phyloP scores from a whole-genome alignment of 2,113 vertebrate genomes.

The Amphiprion ocellaris region DNA sequence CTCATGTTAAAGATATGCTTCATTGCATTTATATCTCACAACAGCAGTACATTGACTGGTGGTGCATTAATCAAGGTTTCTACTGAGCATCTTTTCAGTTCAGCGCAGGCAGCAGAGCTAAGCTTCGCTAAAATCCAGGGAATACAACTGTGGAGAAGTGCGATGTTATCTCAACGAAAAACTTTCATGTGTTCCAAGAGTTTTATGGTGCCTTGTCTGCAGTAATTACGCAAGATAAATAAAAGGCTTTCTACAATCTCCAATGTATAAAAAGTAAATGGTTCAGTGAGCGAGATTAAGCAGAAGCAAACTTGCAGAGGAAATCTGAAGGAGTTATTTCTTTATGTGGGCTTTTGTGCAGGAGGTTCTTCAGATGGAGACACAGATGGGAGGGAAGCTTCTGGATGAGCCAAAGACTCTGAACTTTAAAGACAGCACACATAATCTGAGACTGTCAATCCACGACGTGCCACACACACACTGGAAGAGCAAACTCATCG shows the following conservation, averaged over 20 bases:
- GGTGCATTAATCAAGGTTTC: slow-evolving; percentile 48
- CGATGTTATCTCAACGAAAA: slow-evolving; percentile 26
- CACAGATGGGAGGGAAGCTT: slow-evolving; percentile 94
- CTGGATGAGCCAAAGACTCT: slow-evolving; percentile 95
- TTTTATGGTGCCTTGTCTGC: slow-evolving; percentile 25
- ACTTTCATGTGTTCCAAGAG: slow-evolving; percentile 32
- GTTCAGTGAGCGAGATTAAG: slow-evolving; percentile 7
- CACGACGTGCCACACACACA: slow-evolving; percentile 92
- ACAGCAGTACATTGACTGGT: slow-evolving; percentile 34
- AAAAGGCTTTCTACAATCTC: slow-evolving; percentile 12
- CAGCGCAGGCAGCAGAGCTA: slow-evolving; percentile 24
- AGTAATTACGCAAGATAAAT: slow-evolving; percentile 42
- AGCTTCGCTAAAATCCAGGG: slow-evolving; percentile 37
- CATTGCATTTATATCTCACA: slow-evolving; percentile 31
- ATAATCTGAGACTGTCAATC: slow-evolving; percentile 94
- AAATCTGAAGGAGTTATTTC: slow-evolving; percentile 22
- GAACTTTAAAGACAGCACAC: slow-evolving; percentile 95
- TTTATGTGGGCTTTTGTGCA: slow-evolving; percentile 60
- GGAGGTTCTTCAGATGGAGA: slow-evolving; percentile 96
- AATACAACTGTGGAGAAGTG: slow-evolving; percentile 27
- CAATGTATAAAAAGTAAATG: slow-evolving; percentile 16
- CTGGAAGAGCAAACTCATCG: slow-evolving; percentile 96
- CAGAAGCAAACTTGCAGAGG: slow-evolving; percentile 5
- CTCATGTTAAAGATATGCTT: slow-evolving; percentile 35
- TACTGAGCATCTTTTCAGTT: slow-evolving; percentile 37